Conservation (phyloP, 2,888 invertebrate genomes). For the Blastobasis adustella region DNA sequence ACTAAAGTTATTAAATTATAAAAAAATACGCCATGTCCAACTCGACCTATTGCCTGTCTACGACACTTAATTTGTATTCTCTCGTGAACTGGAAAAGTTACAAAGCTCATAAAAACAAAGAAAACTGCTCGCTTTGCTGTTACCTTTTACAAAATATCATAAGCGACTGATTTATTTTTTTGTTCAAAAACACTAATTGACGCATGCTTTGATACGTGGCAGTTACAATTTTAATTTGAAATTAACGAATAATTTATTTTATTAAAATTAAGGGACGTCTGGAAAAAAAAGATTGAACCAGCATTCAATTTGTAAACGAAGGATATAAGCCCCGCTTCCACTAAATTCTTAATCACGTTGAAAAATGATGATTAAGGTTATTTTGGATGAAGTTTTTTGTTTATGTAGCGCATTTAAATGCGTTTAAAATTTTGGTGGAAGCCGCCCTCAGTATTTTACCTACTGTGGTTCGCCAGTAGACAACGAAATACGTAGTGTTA, state of each 20-base stretch:
- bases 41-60: conserved; percentile 31
- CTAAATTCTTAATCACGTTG: no score
- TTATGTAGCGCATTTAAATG: neutral
- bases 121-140: conserved; percentile 35
- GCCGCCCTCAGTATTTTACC: no score
- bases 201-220: neutral
- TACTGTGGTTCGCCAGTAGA: no score
- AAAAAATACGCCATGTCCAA: conserved; percentile 33
- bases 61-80: conserved; percentile 42
- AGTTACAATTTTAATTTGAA: no score
- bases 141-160: conserved; percentile 23
- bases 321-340: no score
- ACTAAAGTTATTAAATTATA: conserved; percentile 44
- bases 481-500: no score
- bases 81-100: conserved; percentile 41
- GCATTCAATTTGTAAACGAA: no score
- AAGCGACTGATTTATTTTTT: conserved; percentile 47
- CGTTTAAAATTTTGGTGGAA: neutral
- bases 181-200: conserved; percentile 39
- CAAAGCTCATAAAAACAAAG: conserved; percentile 43
- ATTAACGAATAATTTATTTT: no score
- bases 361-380: no score
- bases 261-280: no score
- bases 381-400: neutral
- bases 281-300: no score